phyloP scores from a whole-genome alignment of 2,888 invertebrate genomes.

The Brenthis daphne region DNA sequence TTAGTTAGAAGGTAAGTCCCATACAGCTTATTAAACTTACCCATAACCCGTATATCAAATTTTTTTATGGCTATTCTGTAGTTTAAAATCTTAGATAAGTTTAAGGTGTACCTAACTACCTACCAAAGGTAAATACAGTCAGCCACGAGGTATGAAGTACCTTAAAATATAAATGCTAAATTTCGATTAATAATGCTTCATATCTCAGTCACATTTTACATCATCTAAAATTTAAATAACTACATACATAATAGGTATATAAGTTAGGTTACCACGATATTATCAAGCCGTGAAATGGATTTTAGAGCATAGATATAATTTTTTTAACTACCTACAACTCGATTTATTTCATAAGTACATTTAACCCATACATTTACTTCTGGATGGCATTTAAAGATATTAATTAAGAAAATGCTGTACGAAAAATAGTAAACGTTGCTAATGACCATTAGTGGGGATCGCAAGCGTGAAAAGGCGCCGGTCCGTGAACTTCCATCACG shows the following conservation, averaged over 20 bases:
- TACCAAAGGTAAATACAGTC: conserved; percentile 2
- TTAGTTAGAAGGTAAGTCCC: conserved; percentile 89
- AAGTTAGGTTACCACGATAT: background rate
- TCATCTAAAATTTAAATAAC: too few species aligned
- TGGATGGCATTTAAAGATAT: conserved; percentile 1
- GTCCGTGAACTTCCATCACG: conserved; percentile 87
- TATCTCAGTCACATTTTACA: too few species aligned
- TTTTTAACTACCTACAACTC: too few species aligned
- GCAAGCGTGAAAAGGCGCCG: conserved; percentile 65
- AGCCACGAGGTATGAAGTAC: conserved; percentile 47
- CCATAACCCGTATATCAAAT: conserved; percentile 2
- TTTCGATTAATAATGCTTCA: conserved; percentile 1
- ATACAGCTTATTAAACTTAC: conserved; percentile 1
- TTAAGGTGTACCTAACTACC: conserved; percentile 3
- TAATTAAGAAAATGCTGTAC: background rate
- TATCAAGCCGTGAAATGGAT: too few species aligned
- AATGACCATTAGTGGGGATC: conserved; percentile 52
- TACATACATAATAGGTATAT: too few species aligned
- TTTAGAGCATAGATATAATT: too few species aligned
- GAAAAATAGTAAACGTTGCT: conserved; percentile 24
- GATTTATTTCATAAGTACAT: background rate
- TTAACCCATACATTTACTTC: background rate
- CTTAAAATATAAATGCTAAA: conserved; percentile 58
- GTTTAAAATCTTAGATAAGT: conserved; percentile 5
- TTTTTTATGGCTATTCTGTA: background rate